Evolutionary conservation across 1,140 invertebrate genomes (phyloP), one percentile per base, ranked within the genome.

Genomic region (Lineus longissimus): DNA sequence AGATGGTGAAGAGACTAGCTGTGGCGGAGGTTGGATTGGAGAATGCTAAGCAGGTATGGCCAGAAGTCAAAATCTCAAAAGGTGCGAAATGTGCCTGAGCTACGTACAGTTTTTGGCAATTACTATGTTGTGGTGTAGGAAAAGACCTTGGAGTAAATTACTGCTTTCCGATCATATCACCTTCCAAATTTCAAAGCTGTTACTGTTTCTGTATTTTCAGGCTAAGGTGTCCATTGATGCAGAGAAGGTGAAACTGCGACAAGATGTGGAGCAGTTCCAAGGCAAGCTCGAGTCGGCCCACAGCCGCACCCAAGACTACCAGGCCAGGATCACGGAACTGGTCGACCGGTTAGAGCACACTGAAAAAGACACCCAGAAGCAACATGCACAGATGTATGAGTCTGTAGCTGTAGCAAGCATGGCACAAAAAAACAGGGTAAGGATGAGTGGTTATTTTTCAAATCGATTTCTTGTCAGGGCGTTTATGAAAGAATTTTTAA

Each of bases 21-120:
- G 62, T 68, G 11, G 68, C 75, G 2, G 77, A 79, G 58, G 76
- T 73, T 11, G 67, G 70, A 0, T 64, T 75, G 15, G 69, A 75
- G 47, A 57, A 70, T 15, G 57, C 66, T 25, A 41, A 51, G 13
- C 71, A 70, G 69, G 75, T 75, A 43, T 51, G 61, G 19, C 15
- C 27, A n/a, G 11, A 43, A 19, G 19, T 43, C 11, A 43, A 43
- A 11, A 43, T 43, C 11, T 43, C 40, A 43, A 19, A n/a, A n/a
- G n/a, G n/a, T n/a, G n/a, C n/a, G n/a, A n/a, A n/a, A n/a, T n/a
- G n/a, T n/a, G n/a, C n/a, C n/a, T n/a, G n/a, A n/a, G n/a, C n/a
- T n/a, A n/a, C n/a, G n/a, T n/a, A n/a, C n/a, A n/a, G n/a, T n/a
- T n/a, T n/a, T n/a, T n/a, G n/a, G n/a, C n/a, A n/a, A n/a, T n/a